Conservation (phyloP, 2,888 invertebrate genomes). For the Hyppa rectilinea region DNA sequence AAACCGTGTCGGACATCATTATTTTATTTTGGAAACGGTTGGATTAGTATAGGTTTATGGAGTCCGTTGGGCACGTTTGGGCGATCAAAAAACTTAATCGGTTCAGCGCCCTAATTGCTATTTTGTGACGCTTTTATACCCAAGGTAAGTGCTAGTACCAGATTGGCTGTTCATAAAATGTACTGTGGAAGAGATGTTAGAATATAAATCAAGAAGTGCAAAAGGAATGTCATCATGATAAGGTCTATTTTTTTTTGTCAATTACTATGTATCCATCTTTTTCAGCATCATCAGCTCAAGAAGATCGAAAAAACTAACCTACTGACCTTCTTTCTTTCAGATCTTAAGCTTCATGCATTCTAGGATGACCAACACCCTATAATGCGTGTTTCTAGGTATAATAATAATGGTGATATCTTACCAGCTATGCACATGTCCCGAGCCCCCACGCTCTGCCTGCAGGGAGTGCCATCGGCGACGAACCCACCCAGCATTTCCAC, state of each 20-base stretch:
- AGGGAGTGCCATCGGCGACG: constrained; percentile 96
- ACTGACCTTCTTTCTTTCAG: neutral
- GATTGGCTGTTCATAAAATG: constrained; percentile 29
- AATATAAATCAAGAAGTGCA: neutral
- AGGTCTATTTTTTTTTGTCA: too few species aligned
- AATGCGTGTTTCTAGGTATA: neutral
- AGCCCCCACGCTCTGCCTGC: constrained; percentile 93
- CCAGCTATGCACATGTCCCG: constrained; percentile 95
- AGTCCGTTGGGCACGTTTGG: constrained; percentile 46
- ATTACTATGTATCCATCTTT: neutral
- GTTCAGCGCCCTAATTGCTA: constrained; percentile 60
- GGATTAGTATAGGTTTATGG: constrained; percentile 37
- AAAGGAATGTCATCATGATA: neutral
- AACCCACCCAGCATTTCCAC: constrained; percentile 93
- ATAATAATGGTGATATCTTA: constrained; percentile 66
- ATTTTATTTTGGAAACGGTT: constrained; percentile 43
- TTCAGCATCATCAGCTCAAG: neutral
- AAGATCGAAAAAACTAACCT: neutral
- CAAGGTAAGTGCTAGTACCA: constrained; percentile 21
- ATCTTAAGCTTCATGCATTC: neutral
- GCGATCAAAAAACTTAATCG: constrained; percentile 41
- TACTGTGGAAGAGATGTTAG: neutral
- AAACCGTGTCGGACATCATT: constrained; percentile 21
- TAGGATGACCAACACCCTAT: too few species aligned
- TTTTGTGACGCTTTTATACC: constrained; percentile 50